Evolutionary conservation across 2,797 vertebrate species (phyloP), one percentile per base, ranked within the genome.

Genomic region (Acrossocheilus fasciatus): DNA sequence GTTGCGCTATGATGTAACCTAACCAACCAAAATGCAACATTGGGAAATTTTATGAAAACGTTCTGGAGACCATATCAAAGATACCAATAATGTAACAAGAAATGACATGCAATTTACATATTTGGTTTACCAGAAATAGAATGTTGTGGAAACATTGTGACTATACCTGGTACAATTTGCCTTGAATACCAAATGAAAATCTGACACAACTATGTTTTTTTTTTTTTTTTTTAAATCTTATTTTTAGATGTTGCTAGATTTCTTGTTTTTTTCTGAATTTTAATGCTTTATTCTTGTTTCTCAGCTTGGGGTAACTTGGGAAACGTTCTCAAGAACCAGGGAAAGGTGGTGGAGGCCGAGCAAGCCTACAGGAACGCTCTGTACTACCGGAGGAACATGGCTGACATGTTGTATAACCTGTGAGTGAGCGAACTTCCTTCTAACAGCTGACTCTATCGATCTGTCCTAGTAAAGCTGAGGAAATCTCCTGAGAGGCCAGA

Each of bases 341-440:
- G 96, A 89, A 97, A 99, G 94, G 96, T 99, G 95, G 93, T 95
- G 52, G 97, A 98, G 95, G 98, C 98, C 30, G 98, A 99, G 92
- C 96, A 92, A 90, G 98, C 98, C 41, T 99, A 99, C 92, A 97
- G 98, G 92, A 99, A 98, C 85, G 98, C 98, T 90, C 96, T 99
- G 90, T 98, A 97, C 94, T 99, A 98, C 92, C 97, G 98, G 88
- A 98, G 98, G 95, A 99, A 99, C 96, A 99, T 99, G 98, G 98
- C 98, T 2, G 98, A 99, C 94, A 99, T 99, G 98, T 97, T 99
- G 91, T 99, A 99, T 92, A 99, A 99, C 95, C 95, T 99, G 98
- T 99, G 93, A 99, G 98, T 99, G 39, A 75, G n/a, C n/a, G 0
- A 17, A 66, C 45, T 68, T 74, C 15, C 50, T 78, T 36, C 45